Percentiles rank a stretch among this genome's conserved stretches.
Conservation (phyloP, 2,888 invertebrate genomes). For the Pristionchus mayeri region DNA sequence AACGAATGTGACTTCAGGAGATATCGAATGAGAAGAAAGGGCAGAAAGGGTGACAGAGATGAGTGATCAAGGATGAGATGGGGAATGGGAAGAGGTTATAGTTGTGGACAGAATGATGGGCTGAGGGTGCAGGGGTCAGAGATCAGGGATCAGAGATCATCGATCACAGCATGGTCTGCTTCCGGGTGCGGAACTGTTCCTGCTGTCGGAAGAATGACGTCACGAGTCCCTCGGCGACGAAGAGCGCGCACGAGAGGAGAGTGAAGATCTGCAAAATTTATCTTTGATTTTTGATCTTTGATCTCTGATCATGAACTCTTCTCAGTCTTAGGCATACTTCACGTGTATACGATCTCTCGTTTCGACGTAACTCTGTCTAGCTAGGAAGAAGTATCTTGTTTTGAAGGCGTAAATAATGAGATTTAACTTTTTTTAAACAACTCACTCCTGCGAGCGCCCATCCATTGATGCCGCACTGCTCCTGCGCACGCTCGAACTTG, state of each 20-base stretch:
- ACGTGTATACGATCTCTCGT: no score
- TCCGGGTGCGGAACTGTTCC: conserved; percentile 56
- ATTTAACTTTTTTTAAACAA: not conserved
- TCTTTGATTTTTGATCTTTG: no score
- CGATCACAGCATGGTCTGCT: conserved; percentile 50
- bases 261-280: conserved; percentile 73
- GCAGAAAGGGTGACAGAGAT: no score
- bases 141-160: conserved; percentile 38
- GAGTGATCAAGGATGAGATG: no score
- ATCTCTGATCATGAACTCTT: no score
- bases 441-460: conserved; percentile 74
- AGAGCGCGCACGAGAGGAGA: conserved; percentile 72
- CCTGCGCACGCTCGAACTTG: conserved; percentile 56
- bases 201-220: conserved; percentile 70
- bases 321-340: no score
- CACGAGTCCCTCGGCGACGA: conserved; percentile 73
- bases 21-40: no score
- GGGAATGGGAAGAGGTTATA: not conserved
- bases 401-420: not conserved
- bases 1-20: no score
- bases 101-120: not conserved
- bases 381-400: no score
- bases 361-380: no score
- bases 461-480: conserved; percentile 73
- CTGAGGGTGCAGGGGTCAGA: not conserved